Percentiles rank a stretch among this genome's conserved stretches.
phyloP scores from a whole-genome alignment of 2,888 invertebrate species.

The Cryptocheilus praepositus region DNA sequence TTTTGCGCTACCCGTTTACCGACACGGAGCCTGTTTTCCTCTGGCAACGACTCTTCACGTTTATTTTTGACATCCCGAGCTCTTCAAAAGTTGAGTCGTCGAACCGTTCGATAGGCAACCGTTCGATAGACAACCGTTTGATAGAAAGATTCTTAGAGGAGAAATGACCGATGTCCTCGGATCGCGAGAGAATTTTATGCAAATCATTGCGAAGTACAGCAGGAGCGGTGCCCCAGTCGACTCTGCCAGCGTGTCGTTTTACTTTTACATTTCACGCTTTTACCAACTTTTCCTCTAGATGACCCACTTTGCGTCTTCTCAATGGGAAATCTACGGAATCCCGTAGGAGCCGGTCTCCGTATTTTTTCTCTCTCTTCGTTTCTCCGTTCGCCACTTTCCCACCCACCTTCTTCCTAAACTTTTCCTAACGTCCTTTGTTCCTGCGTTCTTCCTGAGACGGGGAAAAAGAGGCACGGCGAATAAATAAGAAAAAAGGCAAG shows the following conservation, averaged over 20 bases:
- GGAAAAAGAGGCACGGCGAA: background rate
- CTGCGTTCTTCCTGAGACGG: slow-evolving; percentile 19
- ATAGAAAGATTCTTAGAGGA: too few relatives aligned
- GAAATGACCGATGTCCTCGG: slow-evolving; percentile 21
- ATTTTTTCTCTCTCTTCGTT: slow-evolving; percentile 5
- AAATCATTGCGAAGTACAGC: slow-evolving; percentile 47
- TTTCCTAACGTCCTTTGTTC: slow-evolving; percentile 28
- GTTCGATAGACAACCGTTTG: too few relatives aligned
- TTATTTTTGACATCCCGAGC: too few relatives aligned
- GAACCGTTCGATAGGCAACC: slow-evolving; percentile 15
- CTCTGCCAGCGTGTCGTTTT: slow-evolving; percentile 32
- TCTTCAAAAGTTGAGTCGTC: too few relatives aligned
- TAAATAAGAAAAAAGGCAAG: slow-evolving; percentile 5
- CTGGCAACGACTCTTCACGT: too few relatives aligned
- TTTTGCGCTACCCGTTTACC: too few relatives aligned
- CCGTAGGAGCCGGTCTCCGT: slow-evolving; percentile 1
- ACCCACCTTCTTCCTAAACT: slow-evolving; percentile 9
- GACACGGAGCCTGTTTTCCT: too few relatives aligned
- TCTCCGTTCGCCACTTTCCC: background rate
- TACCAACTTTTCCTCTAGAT: slow-evolving; percentile 44
- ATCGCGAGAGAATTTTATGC: slow-evolving; percentile 51
- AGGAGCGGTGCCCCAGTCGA: slow-evolving; percentile 9
- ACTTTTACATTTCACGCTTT: slow-evolving; percentile 50
- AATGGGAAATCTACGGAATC: slow-evolving; percentile 32
- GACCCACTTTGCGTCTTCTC: slow-evolving; percentile 47